Evolutionary conservation across 2,113 vertebrate genomes (phyloP).

Genomic region (Corythornis madagascariensis): DNA sequence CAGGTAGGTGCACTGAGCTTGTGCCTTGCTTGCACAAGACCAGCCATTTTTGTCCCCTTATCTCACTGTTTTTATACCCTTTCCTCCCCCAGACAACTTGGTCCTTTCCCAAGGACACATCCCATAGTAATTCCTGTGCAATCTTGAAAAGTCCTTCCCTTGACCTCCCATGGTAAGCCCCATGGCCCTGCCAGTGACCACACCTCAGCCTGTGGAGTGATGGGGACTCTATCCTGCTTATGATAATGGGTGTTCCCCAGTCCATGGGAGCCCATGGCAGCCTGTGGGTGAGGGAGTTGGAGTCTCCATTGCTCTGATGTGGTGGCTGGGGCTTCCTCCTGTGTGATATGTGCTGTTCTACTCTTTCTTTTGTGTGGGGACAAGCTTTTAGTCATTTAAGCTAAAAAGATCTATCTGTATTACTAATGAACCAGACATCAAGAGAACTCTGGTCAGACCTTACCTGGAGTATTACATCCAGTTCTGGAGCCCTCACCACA

Average conservation of each 20-base stretch:
- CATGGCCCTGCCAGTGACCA: accelerated
- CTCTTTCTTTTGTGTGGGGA: accelerated
- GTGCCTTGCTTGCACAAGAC: neutral
- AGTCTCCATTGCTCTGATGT: neutral
- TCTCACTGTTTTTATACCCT: neutral
- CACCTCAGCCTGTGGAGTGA: neutral
- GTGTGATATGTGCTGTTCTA: accelerated
- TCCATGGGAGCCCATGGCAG: neutral
- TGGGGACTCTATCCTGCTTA: accelerated
- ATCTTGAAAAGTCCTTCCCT: neutral
- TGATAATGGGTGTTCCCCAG: neutral
- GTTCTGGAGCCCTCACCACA: no score
- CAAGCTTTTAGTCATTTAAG: neutral
- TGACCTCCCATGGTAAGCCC: neutral
- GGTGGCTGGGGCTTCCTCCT: neutral
- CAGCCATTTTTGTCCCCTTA: neutral
- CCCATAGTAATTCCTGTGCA: accelerated
- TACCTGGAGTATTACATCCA: no score
- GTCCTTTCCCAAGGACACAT: neutral
- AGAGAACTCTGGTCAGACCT: no score
- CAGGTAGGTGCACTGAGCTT: neutral
- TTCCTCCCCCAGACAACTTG: neutral
- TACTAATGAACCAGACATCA: neutral
- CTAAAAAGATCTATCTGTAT: neutral
- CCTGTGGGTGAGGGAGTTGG: neutral